Conservation (phyloP, 2,888 invertebrate species). For the Dryobotodes eremita region DNA sequence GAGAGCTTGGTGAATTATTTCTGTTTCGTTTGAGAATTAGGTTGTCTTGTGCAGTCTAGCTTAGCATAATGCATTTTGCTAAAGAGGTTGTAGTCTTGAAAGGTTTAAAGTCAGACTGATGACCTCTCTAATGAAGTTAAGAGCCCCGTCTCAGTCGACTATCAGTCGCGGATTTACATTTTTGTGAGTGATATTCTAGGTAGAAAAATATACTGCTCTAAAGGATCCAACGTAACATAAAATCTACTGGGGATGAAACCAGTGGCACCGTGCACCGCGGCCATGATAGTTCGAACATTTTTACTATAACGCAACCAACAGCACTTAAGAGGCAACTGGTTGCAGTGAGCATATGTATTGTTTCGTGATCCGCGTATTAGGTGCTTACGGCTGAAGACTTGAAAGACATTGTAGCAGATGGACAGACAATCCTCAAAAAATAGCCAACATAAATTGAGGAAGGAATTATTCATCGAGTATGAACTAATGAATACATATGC, state of each 20-base stretch:
- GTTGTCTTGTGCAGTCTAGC: slow-evolving; percentile 28
- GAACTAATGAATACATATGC: not conserved
- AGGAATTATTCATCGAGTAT: slow-evolving; percentile 19
- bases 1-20: slow-evolving; percentile 29
- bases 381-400: not conserved
- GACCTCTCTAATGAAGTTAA: not conserved
- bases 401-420: not conserved
- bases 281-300: not conserved
- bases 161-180: not conserved
- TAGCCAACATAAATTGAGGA: not conserved
- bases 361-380: not conserved
- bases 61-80: slow-evolving; percentile 8
- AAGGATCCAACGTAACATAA: not conserved
- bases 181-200: not conserved
- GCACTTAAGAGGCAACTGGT: not conserved
- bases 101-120: not conserved
- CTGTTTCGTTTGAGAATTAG: slow-evolving; percentile 31
- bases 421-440: not conserved
- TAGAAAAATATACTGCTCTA: not conserved
- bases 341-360: not conserved
- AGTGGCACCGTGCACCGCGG: not conserved
- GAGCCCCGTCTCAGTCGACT: not conserved
- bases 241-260: not conserved
- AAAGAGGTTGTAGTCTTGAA: not conserved
- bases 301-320: not conserved